These are phyloP conservation scores for Falco columbarius DNA, from an alignment of 2,797 vertebrate genomes.

Conservation along the genomic window DNA sequence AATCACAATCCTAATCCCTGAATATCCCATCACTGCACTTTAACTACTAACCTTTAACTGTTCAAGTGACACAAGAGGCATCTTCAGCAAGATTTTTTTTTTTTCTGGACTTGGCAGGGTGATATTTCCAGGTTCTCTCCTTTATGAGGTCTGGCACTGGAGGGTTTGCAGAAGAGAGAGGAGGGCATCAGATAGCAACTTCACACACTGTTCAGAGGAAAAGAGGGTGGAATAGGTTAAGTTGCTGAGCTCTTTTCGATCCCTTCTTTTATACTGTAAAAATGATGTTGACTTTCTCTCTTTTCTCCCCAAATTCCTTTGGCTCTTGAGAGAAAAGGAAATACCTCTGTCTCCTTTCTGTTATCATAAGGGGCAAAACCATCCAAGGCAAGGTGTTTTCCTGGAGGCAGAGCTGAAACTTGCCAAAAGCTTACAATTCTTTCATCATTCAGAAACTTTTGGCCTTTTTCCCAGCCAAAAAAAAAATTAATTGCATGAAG, in stretches of 20 bases:
- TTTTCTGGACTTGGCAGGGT: not conserved
- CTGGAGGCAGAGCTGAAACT: not conserved
- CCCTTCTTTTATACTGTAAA: not conserved
- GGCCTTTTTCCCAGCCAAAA: not conserved
- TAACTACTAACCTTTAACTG: not conserved
- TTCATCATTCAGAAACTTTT: not conserved
- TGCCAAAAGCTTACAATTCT: not conserved
- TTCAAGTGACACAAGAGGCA: not conserved
- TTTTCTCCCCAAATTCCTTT: not conserved
- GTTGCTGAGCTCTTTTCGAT: not conserved
- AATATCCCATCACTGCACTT: not conserved
- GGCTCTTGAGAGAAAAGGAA: not conserved
- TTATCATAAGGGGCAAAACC: not conserved
- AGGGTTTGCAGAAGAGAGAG: not conserved
- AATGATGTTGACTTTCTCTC: not conserved
- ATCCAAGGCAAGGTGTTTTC: not conserved
- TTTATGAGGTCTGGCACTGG: not conserved
- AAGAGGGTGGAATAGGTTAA: not conserved
- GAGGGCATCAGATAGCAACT: not conserved
- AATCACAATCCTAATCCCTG: not conserved
- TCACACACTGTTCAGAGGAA: not conserved
- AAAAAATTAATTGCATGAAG: not conserved
- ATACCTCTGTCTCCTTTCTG: not conserved
- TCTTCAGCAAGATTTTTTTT: not conserved
- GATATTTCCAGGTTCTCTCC: not conserved